Evolutionary conservation across 2,888 invertebrate genomes (phyloP), one percentile per base, ranked within the genome.

Genomic region (Silvanus unidentatus): DNA sequence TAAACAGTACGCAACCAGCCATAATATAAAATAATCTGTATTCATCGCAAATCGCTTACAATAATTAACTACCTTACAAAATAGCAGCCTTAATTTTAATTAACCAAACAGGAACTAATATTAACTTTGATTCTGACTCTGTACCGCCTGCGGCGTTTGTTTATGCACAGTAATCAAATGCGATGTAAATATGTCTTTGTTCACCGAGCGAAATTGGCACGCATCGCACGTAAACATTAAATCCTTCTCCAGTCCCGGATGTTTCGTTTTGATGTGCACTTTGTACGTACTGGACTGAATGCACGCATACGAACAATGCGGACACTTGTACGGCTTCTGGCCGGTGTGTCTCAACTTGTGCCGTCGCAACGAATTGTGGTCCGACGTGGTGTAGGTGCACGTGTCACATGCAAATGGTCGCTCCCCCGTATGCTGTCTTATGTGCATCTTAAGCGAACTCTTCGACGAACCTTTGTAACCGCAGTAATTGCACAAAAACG

Each of bases 231-330:
- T 73, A 58, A 79, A 80, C 56, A 87, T 71, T 11, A 83, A 75
- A 8, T 75, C 75, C 16, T 79, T 75, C 45, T 79, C 80, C 48
- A 79, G 67, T 16, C 81, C 81, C 1, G 88, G 88, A 69, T 92
- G 92, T 63, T 86, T 86, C 42, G 82, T 83, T 57, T 83, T 80
- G 63, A 91, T 75, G 65, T 92, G 91, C 13, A 80, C 75, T 59
- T 89, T 84, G 66, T 86, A 87, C 1, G 84, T 79, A 4, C 83
- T 84, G 43, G 88, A 86, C 67, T 89, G 88, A 54, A 92, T 90
- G 57, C 86, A 82, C 9, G 81, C 81, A 68, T 89, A 91, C 1
- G 82, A 76, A 62, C 92, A 92, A 62, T 82, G 80, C 37, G 82
- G 81, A 63, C 92, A 92, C 54, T 81, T 80, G 70, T 92, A 92